phyloP scores from a whole-genome alignment of 2,888 invertebrate species.

The Pteria penguin region DNA sequence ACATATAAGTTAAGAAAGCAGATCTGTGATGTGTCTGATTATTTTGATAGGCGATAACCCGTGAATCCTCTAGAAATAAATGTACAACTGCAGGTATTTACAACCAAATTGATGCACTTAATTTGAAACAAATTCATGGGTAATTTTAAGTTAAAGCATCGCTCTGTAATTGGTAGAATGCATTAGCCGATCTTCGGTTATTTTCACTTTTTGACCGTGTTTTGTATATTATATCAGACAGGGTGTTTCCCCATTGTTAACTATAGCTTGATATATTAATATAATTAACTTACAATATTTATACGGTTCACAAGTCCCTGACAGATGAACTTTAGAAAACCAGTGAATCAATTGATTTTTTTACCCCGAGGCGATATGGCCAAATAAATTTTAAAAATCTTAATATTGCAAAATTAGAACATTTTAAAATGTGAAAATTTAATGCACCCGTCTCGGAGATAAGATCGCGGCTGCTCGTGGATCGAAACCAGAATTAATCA shows the following conservation, averaged over 20 bases:
- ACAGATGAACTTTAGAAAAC: constrained; percentile 3
- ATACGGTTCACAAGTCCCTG: constrained; percentile 3
- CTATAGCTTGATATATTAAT: background rate
- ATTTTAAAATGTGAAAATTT: constrained; percentile 26
- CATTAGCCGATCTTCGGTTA: background rate
- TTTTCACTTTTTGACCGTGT: background rate
- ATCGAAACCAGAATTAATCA: constrained; percentile 26
- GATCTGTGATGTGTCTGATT: background rate
- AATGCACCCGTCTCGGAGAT: constrained; percentile 17
- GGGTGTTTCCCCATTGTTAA: background rate
- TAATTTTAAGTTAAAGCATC: background rate
- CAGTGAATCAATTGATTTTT: constrained; percentile 15
- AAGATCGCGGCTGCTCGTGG: constrained; percentile 20
- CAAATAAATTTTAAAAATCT: constrained; percentile 29
- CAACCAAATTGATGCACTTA: background rate
- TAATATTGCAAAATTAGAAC: constrained; percentile 41
- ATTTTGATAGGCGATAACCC: background rate
- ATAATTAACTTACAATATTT: constrained; percentile 1
- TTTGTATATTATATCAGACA: background rate
- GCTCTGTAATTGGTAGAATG: constrained; percentile 8
- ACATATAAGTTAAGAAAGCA: background rate
- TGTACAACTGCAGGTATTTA: background rate
- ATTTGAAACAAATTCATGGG: background rate
- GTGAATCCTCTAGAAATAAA: background rate
- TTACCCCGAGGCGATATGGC: background rate